phyloP scores from a whole-genome alignment of 2,888 invertebrate species.

The Trissoscelio sp. region DNA sequence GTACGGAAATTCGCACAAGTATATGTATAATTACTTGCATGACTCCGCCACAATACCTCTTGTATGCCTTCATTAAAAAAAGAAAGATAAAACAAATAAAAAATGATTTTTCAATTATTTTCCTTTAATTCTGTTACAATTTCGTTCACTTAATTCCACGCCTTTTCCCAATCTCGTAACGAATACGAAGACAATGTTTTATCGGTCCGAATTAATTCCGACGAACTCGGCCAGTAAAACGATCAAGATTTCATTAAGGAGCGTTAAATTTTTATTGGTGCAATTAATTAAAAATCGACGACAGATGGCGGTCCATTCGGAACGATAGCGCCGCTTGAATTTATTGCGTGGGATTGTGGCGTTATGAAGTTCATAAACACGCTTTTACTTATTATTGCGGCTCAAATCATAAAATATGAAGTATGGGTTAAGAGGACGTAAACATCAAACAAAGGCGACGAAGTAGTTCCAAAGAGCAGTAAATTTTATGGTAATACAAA shows the following conservation, averaged over 20 bases:
- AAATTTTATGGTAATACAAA: constrained; percentile 52
- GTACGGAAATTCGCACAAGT: constrained; percentile 21
- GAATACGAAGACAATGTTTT: not conserved
- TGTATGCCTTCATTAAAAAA: too few species aligned
- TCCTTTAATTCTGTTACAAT: too few species aligned
- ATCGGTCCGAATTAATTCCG: not conserved
- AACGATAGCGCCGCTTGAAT: not conserved
- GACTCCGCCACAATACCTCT: constrained; percentile 18
- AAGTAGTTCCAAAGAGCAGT: constrained; percentile 53
- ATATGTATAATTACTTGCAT: constrained; percentile 32
- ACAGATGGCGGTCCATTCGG: not conserved
- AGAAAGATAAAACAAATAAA: too few species aligned
- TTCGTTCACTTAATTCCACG: too few species aligned
- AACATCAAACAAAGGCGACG: constrained; percentile 51
- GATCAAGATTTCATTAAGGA: not conserved
- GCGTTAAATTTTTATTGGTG: not conserved
- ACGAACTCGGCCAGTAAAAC: not conserved
- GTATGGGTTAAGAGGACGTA: constrained; percentile 49
- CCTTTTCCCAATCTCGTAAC: too few species aligned
- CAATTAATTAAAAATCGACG: not conserved
- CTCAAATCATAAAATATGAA: constrained; percentile 42
- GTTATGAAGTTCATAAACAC: constrained; percentile 23
- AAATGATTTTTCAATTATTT: too few species aligned
- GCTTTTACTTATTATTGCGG: constrained; percentile 26
- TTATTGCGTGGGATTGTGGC: not conserved